Evolutionary conservation across 2,797 vertebrate species (phyloP).

Genomic region (Pangasius macronema): DNA sequence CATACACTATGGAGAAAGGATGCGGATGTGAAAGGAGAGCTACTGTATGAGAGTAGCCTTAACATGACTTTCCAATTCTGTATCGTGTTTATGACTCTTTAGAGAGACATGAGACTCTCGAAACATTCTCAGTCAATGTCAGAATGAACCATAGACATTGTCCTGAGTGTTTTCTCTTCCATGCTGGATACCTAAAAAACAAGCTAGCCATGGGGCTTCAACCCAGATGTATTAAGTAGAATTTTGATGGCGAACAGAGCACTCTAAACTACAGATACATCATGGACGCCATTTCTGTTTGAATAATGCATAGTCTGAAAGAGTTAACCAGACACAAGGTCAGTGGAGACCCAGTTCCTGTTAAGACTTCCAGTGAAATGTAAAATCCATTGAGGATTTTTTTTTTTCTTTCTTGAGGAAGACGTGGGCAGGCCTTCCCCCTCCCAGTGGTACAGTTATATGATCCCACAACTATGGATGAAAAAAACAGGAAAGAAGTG

Average conservation of each 20-base stretch:
- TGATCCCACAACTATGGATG: not conserved
- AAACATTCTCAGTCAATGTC: not conserved
- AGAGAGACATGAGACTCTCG: not conserved
- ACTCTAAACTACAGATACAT: constrained; percentile 15
- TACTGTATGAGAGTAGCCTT: constrained; percentile 40
- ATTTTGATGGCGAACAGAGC: not conserved
- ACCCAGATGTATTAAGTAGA: not conserved
- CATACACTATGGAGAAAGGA: not conserved
- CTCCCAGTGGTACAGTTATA: constrained; percentile 14
- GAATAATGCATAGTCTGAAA: constrained; percentile 27
- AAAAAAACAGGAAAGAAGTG: not conserved
- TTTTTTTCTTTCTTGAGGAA: not conserved
- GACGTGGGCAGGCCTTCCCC: not conserved
- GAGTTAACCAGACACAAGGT: not conserved
- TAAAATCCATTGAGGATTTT: constrained; percentile 11
- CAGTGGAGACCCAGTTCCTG: not conserved
- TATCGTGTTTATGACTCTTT: constrained; percentile 35
- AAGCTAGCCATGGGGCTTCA: not conserved
- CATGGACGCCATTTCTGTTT: not conserved
- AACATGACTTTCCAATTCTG: constrained; percentile 44
- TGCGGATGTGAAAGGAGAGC: not conserved
- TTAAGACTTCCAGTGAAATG: constrained; percentile 5
- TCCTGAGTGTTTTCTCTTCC: not conserved
- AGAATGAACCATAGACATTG: not conserved
- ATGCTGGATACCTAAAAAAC: not conserved